These are phyloP conservation scores for Labeo catla DNA, from an alignment of 2,113 vertebrate species.

Conservation along the genomic window DNA sequence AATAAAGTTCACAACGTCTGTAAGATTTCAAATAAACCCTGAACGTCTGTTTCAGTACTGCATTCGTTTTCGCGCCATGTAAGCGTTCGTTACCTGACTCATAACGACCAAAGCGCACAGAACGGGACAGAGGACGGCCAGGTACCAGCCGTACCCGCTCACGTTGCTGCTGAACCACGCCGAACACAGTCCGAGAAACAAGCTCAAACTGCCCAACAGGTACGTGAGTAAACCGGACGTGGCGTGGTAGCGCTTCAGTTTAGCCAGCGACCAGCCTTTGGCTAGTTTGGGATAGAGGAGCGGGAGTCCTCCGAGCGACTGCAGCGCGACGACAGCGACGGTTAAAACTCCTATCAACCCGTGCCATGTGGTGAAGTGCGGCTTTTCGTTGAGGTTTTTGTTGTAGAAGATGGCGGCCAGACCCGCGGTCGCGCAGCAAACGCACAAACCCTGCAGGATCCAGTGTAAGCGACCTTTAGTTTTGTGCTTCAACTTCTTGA, in stretches of 20 bases:
- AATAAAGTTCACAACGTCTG: no score
- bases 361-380: constrained; percentile 91
- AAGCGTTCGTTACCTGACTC: constrained; percentile 91
- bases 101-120: constrained; percentile 87
- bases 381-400: constrained; percentile 86
- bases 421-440: constrained; percentile 81
- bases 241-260: constrained; percentile 91
- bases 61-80: constrained; percentile 87
- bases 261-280: constrained; percentile 90
- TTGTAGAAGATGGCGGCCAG: constrained; percentile 84
- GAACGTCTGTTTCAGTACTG: constrained; percentile 78
- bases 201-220: constrained; percentile 84
- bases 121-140: constrained; percentile 81
- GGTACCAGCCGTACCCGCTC: constrained; percentile 82
- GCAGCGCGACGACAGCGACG: constrained; percentile 75
- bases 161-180: constrained; percentile 86
- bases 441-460: constrained; percentile 86
- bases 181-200: constrained; percentile 88
- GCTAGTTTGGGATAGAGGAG: constrained; percentile 87
- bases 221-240: constrained; percentile 88
- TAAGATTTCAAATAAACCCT: no score
- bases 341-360: constrained; percentile 84
- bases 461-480: constrained; percentile 86
- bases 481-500: constrained; percentile 83
- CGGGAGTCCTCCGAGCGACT: constrained; percentile 81